Conservation (phyloP, 1,140 invertebrate genomes). For the Drosophila saltans region DNA sequence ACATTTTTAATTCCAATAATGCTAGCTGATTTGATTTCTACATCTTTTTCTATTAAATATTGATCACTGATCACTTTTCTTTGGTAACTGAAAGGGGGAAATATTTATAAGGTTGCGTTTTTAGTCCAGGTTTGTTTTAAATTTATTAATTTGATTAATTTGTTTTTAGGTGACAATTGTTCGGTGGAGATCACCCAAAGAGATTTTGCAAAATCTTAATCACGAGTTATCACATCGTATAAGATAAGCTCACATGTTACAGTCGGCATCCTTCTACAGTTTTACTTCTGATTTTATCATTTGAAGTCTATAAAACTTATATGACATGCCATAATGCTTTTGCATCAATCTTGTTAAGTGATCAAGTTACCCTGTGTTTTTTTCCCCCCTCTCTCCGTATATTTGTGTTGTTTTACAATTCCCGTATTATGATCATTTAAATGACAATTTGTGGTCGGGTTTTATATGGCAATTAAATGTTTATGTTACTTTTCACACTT, state of each 20-base stretch:
- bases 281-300: conserved; percentile 7
- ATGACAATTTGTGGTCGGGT: conserved; percentile 27
- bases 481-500: conserved; percentile 22
- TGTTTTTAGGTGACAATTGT: background rate
- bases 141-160: no score
- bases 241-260: background rate
- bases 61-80: no score
- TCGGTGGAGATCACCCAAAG: background rate
- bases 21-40: no score
- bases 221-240: conserved; percentile 1
- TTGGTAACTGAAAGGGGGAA: no score
- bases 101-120: no score
- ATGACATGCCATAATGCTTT: conserved; percentile 21
- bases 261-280: background rate
- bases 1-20: background rate
- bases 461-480: conserved; percentile 25
- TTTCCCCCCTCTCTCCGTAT: background rate
- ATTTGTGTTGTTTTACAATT: conserved; percentile 11
- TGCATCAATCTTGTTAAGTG: conserved; percentile 22
- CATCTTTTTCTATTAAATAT: no score
- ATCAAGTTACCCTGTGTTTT: conserved; percentile 7
- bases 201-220: background rate
- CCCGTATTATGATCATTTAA: conserved; percentile 23
- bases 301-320: conserved; percentile 21
- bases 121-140: no score